Evolutionary conservation across 2,888 invertebrate genomes (phyloP), one percentile per base, ranked within the genome.

Genomic region (Anarsia innoxiella): DNA sequence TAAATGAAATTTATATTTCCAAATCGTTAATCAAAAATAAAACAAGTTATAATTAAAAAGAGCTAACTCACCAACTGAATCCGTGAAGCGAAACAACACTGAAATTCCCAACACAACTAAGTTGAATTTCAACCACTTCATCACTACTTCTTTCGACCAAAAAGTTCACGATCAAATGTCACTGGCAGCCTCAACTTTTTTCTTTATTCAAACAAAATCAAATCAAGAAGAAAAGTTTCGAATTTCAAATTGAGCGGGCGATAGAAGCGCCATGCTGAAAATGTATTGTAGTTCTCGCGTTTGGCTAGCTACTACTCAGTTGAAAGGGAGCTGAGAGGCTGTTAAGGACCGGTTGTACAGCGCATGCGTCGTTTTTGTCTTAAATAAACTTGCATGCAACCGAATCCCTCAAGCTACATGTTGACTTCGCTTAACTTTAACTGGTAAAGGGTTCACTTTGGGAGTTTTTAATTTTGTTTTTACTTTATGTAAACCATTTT

Each of bases 21-120:
- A n/a, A n/a, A n/a, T n/a, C n/a, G n/a, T n/a, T n/a, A n/a, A n/a
- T n/a, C n/a, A n/a, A n/a, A n/a, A n/a, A n/a, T n/a, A n/a, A n/a
- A n/a, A n/a, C n/a, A n/a, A n/a, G n/a, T n/a, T n/a, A n/a, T n/a
- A n/a, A n/a, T n/a, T n/a, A n/a, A n/a, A n/a, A n/a, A n/a, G n/a
- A n/a, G n/a, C n/a, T n/a, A 25, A 73, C 82, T 80, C 56, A 82
- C 82, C 80, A 39, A 80, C 67, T 26, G 80, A 80, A 61, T 77
- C 78, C 66, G 80, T 79, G 54, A 69, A 70, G 42, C 65, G 66
- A 49, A 77, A 72, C 56, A 80, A 66, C 76, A 80, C 78, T 73
- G 78, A 66, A 72, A 80, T 62, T 78, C 77, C 79, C 55, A 76
- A 60, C 60, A 77, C 57, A 50, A 74, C 48, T 37, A 60, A 45